phyloP scores from a whole-genome alignment of 2,113 vertebrate species.

The Gnathonemus echidnorhynchus region DNA sequence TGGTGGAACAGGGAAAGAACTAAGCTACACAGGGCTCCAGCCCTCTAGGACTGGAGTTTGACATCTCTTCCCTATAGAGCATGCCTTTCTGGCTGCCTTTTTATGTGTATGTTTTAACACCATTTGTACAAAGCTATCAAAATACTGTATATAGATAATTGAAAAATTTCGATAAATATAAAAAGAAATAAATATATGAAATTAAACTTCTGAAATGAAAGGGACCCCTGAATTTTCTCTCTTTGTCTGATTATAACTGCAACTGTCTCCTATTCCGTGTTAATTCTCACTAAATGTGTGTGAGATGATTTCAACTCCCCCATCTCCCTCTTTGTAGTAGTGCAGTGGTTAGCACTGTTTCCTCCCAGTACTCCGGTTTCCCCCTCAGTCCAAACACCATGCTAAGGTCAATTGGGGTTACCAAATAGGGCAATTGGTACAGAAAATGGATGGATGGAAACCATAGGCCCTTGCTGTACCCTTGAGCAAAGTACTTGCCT shows the following conservation, averaged over 20 bases:
- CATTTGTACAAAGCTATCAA: neutral
- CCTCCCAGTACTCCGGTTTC: neutral
- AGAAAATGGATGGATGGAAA: neutral
- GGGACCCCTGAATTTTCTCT: neutral
- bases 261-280: neutral
- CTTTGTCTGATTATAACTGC: neutral
- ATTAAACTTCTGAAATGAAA: neutral
- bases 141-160: neutral
- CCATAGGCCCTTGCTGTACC: neutral
- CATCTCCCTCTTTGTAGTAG: neutral
- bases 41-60: too few relatives aligned
- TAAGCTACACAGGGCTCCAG: too few relatives aligned
- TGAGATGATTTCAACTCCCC: neutral
- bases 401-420: neutral
- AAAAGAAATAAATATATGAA: neutral
- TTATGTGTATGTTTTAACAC: neutral
- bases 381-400: neutral
- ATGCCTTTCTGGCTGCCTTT: neutral
- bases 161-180: neutral
- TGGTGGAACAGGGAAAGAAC: too few relatives aligned
- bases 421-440: too few relatives aligned
- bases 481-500: conserved; percentile 20
- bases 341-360: neutral
- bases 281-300: neutral
- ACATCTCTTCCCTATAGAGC: neutral